phyloP scores from a whole-genome alignment of 2,113 vertebrate species.

The Ctenomys sociabilis region DNA sequence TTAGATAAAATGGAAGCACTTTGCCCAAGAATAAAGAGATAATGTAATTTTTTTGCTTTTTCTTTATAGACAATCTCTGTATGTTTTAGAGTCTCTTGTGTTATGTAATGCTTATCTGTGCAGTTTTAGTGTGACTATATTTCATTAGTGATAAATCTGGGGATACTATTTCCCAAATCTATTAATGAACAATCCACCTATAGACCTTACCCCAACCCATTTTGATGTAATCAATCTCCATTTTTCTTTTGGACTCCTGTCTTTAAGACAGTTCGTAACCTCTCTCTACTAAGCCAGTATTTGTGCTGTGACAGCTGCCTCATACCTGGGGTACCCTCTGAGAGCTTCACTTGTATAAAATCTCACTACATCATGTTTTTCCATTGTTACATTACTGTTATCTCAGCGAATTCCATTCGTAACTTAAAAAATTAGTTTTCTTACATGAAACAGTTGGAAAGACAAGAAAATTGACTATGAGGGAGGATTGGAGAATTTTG shows the following conservation, averaged over 20 bases:
- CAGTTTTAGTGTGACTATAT: constrained; percentile 18
- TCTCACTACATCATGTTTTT: neutral
- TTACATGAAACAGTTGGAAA: neutral
- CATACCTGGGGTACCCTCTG: neutral
- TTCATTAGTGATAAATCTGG: constrained; percentile 28
- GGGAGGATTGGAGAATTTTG: neutral
- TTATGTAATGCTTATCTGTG: constrained; percentile 24
- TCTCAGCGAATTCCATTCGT: neutral
- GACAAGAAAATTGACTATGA: neutral
- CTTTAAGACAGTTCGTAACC: neutral
- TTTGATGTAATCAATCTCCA: neutral
- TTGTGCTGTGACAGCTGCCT: neutral
- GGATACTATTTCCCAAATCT: neutral
- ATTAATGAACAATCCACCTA: neutral
- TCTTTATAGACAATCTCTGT: neutral
- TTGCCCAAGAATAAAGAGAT: constrained; percentile 59
- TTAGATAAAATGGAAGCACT: constrained; percentile 65
- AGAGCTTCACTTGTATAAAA: neutral
- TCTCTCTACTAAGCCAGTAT: neutral
- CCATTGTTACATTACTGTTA: neutral
- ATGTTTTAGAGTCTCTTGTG: neutral
- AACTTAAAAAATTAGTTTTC: neutral
- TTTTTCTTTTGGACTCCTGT: neutral
- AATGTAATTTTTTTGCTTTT: constrained; percentile 63
- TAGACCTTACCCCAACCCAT: neutral